phyloP scores from a whole-genome alignment of 1,140 invertebrate genomes.

The Tyrophagus putrescentiae region DNA sequence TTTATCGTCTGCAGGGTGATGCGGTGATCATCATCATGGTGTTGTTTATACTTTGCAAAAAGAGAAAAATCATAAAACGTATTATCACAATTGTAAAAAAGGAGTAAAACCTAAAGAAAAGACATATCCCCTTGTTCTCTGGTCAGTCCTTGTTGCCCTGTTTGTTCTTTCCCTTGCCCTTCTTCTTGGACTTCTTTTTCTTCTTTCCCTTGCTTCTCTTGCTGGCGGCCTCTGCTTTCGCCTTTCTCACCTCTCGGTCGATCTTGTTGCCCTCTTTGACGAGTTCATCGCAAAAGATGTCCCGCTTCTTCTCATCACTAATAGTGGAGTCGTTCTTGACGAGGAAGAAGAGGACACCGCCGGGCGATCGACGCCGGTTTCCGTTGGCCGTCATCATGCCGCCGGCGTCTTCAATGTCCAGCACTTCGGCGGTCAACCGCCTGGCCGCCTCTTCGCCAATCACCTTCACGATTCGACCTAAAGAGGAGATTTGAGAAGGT shows the following conservation, averaged over 20 bases:
- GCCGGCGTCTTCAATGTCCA: slow-evolving; percentile 58
- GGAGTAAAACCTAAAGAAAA: too few species aligned
- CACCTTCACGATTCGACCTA: slow-evolving; percentile 53
- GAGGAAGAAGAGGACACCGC: slow-evolving; percentile 63
- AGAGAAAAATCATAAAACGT: too few species aligned
- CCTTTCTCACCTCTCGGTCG: background rate
- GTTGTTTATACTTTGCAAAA: too few species aligned
- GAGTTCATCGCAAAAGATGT: background rate
- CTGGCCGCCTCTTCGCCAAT: slow-evolving; percentile 56
- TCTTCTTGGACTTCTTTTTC: background rate
- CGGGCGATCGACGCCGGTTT: slow-evolving; percentile 54
- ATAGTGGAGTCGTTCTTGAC: slow-evolving; percentile 48
- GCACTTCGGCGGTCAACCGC: slow-evolving; percentile 57
- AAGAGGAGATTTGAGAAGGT: slow-evolving; percentile 26
- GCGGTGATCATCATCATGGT: too few species aligned
- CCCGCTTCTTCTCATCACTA: slow-evolving; percentile 12
- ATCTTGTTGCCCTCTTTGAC: background rate
- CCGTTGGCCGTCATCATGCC: slow-evolving; percentile 62
- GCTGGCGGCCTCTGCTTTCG: background rate
- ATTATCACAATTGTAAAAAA: too few species aligned
- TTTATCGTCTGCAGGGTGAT: slow-evolving; percentile 17
- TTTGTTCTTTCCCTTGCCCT: slow-evolving; percentile 8
- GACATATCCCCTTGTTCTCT: too few species aligned
- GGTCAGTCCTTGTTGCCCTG: background rate
- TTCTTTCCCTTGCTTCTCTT: background rate